Evolutionary conservation across 2,888 invertebrate species (phyloP).

Genomic region (Osmoderma eremita): DNA sequence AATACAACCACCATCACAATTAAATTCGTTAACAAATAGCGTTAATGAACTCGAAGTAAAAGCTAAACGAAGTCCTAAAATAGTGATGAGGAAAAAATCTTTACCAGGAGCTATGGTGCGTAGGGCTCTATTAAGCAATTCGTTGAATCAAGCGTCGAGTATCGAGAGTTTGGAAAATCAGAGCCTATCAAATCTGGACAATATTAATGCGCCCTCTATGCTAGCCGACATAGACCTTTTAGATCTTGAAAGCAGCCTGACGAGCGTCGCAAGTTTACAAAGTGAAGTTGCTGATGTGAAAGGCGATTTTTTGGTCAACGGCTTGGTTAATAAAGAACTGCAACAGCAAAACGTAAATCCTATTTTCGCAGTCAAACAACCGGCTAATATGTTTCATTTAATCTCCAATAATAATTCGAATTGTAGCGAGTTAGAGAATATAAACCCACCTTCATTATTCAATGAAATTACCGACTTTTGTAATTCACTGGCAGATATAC

Average conservation of each 20-base stretch:
- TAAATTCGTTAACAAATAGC: slow-evolving; percentile 72
- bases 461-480: slow-evolving; percentile 74
- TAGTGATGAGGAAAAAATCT: slow-evolving; percentile 69
- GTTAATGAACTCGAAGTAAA: slow-evolving; percentile 60
- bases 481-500: slow-evolving; percentile 65
- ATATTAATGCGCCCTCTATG: slow-evolving; percentile 86
- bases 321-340: slow-evolving; percentile 59
- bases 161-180: slow-evolving; percentile 73
- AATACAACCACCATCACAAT: slow-evolving; percentile 79
- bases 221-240: slow-evolving; percentile 68
- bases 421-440: slow-evolving; percentile 73
- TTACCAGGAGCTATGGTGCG: slow-evolving; percentile 78
- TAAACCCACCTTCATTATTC: slow-evolving; percentile 78
- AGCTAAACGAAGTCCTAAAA: slow-evolving; percentile 56
- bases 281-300: slow-evolving; percentile 76
- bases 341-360: slow-evolving; percentile 46
- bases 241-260: slow-evolving; percentile 85
- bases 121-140: slow-evolving; percentile 72
- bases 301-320: slow-evolving; percentile 61
- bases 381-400: slow-evolving; percentile 59
- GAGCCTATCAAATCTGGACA: slow-evolving; percentile 77
- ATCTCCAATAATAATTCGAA: slow-evolving; percentile 56
- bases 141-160: slow-evolving; percentile 63
- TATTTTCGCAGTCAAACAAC: slow-evolving; percentile 70
- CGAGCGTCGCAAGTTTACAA: slow-evolving; percentile 84